Conservation (phyloP, 2,888 invertebrate species). For the Chirona hameri region DNA sequence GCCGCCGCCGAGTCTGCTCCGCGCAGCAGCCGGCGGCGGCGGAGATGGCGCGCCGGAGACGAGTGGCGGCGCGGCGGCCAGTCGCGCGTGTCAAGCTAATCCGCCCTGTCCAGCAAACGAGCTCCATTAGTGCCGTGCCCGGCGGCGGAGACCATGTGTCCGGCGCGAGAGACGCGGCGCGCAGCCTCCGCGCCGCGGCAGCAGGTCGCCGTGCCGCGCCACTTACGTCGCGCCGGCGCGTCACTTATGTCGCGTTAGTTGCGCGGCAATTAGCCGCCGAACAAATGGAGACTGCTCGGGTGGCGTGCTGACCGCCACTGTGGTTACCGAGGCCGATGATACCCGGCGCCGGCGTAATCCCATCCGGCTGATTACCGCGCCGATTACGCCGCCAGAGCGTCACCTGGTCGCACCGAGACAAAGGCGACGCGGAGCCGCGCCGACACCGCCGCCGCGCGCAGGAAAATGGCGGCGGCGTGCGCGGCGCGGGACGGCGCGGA, state of each 20-base stretch:
- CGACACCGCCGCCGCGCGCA: neutral
- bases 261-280: neutral
- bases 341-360: neutral
- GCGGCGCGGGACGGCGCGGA: neutral
- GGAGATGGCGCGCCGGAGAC: neutral
- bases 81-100: neutral
- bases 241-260: neutral
- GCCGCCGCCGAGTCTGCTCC: no score
- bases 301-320: neutral
- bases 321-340: neutral
- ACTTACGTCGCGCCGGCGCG: neutral
- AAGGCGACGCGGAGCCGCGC: neutral
- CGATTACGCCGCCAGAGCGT: neutral
- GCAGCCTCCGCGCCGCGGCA: neutral
- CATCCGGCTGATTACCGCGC: constrained; percentile 5
- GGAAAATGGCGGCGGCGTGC: neutral
- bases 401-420: constrained; percentile 7
- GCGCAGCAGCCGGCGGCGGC: neutral
- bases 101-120: neutral
- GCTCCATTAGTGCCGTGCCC: neutral
- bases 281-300: neutral
- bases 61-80: neutral
- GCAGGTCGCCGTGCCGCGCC: neutral
- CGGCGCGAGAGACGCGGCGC: neutral
- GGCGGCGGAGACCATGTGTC: neutral